These are phyloP conservation scores for Carpatolechia fugitivella DNA, from an alignment of 2,888 invertebrate species.

Conservation along the genomic window DNA sequence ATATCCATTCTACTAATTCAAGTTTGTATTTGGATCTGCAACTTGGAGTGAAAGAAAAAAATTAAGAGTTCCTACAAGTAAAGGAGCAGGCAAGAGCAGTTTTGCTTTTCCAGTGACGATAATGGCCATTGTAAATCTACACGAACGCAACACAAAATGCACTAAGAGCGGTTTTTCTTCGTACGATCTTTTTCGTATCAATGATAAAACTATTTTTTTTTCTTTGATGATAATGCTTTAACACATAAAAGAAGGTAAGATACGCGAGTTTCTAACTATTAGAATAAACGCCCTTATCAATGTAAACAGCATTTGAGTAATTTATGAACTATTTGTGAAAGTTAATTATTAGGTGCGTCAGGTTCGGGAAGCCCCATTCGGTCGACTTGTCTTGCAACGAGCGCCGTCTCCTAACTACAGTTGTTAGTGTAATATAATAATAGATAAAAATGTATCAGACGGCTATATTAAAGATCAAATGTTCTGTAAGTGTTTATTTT, in stretches of 20 bases:
- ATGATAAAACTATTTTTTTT: too few species aligned
- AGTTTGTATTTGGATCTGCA: too few species aligned
- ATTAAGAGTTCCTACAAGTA: too few species aligned
- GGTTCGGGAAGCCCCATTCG: slow-evolving; percentile 48
- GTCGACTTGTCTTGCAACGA: slow-evolving; percentile 50
- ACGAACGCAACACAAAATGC: too few species aligned
- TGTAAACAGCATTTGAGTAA: slow-evolving; percentile 68
- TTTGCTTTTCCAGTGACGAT: too few species aligned
- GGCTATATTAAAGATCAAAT: background rate
- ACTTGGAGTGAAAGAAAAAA: too few species aligned
- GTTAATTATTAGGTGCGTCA: slow-evolving; percentile 56
- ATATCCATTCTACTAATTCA: background rate
- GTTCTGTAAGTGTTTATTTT: background rate
- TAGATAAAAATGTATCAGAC: background rate
- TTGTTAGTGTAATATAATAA: background rate
- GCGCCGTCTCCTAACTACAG: slow-evolving; percentile 42
- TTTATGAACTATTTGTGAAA: slow-evolving; percentile 55
- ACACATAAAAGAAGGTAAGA: too few species aligned
- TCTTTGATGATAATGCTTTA: too few species aligned
- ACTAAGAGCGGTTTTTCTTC: too few species aligned
- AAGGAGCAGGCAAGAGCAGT: too few species aligned
- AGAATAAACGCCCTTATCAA: slow-evolving; percentile 52
- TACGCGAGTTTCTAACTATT: slow-evolving; percentile 1
- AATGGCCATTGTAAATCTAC: too few species aligned
- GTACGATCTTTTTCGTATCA: too few species aligned